Evolutionary conservation across 37 sponge, comb jelly and placozoan species (phyloP), one percentile per base, ranked within the genome.

Genomic region (Beroe ovata): DNA sequence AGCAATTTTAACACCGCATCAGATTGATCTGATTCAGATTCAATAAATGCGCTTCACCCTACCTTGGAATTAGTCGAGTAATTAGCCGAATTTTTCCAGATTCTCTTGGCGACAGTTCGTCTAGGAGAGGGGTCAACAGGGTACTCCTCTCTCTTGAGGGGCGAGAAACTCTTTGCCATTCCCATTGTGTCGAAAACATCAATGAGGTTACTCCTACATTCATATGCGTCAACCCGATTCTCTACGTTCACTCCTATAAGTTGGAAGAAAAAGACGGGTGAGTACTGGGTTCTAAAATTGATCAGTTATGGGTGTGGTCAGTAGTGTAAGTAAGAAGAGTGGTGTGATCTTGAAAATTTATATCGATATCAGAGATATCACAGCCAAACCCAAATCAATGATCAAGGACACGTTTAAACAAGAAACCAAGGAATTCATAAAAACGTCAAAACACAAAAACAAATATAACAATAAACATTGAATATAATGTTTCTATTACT

Each of bases 51-150:
- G n/a, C n/a, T n/a, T n/a, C n/a, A n/a, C n/a, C n/a, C n/a, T n/a
- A 47, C 54, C 54, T 47, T 47, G 54, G 54, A 47, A n/a, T n/a
- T n/a, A n/a, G n/a, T n/a, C n/a, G n/a, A n/a, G n/a, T n/a, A n/a
- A n/a, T n/a, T n/a, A 11, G 54, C 54, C 11, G 69, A 66, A 66
- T 30, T 66, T 30, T 33, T 66, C 69, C 69, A 66, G 18, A 66
- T 66, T 16, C 69, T 29, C 19, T 25, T 66, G 69, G 69, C 30
- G 36, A 66, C 69, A 29, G 69, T 66, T 1, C 36, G 25, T 32
- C 69, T 66, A 3, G 69, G 69, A 30, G 69, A 66, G 69, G 69
- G 69, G 30, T 66, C 32, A 34, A 66, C 30, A 30, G 69, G 69
- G 34, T 66, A 66, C 36, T 66, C 69, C 18, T 66, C 30, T 1